phyloP scores from a whole-genome alignment of 1,140 invertebrate species.

The Myzus persicae region DNA sequence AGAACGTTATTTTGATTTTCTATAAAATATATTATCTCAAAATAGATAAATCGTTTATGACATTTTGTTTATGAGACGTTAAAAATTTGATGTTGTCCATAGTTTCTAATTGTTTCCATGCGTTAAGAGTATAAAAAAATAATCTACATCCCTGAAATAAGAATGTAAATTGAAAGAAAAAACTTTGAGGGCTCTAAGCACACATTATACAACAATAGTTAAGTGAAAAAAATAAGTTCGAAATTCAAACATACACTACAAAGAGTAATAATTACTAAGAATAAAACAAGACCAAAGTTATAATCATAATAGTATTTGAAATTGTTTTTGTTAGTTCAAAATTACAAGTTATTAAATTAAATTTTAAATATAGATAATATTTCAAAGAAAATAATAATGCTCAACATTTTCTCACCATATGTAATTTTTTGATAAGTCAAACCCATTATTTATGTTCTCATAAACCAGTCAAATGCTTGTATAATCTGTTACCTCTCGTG shows the following conservation, averaged over 20 bases:
- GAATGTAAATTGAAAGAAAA: neutral
- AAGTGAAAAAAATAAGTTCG: neutral
- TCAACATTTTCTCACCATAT: neutral
- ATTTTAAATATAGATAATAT: neutral
- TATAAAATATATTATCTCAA: neutral
- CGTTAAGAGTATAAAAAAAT: neutral
- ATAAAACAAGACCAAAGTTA: neutral
- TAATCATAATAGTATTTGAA: neutral
- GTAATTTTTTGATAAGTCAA: neutral
- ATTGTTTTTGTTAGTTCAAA: neutral
- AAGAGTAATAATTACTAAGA: neutral
- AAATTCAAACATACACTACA: no score
- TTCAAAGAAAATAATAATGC: neutral
- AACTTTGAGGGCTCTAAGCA: neutral
- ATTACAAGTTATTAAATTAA: neutral
- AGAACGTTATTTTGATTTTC: no score
- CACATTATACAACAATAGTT: no score
- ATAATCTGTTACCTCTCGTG: neutral
- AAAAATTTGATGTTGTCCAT: neutral
- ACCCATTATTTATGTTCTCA: neutral
- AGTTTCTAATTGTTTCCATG: neutral
- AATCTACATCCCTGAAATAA: neutral
- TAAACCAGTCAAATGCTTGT: slow-evolving; percentile 13
- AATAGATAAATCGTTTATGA: neutral
- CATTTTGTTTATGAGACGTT: neutral